Evolutionary conservation across 1,140 invertebrate genomes (phyloP).

Genomic region (Paraescarpia echinospica): DNA sequence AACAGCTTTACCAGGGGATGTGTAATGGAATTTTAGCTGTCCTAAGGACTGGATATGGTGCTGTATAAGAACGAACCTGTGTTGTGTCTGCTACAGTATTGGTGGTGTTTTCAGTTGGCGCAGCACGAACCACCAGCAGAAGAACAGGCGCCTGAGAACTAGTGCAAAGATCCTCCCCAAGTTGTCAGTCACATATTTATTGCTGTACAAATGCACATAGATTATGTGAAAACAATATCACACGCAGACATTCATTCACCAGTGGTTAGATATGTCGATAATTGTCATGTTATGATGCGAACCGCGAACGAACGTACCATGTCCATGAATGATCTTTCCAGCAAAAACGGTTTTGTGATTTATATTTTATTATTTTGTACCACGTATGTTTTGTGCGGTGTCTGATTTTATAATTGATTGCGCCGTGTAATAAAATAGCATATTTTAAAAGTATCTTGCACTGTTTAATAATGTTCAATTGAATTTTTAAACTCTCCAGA

Average conservation of each 20-base stretch:
- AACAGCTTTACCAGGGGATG: too few relatives aligned
- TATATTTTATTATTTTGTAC: not conserved
- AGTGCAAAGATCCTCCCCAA: not conserved
- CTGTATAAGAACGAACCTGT: too few relatives aligned
- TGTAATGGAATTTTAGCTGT: too few relatives aligned
- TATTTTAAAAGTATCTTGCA: not conserved
- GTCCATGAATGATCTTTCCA: not conserved
- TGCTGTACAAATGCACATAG: constrained; percentile 5
- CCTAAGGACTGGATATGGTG: too few relatives aligned
- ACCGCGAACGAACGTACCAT: not conserved
- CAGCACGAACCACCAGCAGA: constrained; percentile 30
- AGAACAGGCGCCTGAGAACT: constrained; percentile 26
- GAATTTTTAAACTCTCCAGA: not conserved
- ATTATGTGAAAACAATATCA: constrained; percentile 57
- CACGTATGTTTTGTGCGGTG: not conserved
- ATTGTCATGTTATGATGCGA: constrained; percentile 37
- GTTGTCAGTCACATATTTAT: constrained; percentile 8
- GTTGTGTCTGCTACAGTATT: not conserved
- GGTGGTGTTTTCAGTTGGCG: constrained; percentile 24
- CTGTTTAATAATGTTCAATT: too few relatives aligned
- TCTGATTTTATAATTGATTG: not conserved
- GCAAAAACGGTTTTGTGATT: not conserved
- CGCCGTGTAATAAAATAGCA: not conserved
- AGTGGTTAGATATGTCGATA: constrained; percentile 55
- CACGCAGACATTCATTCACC: constrained; percentile 61